Evolutionary conservation across 1,140 invertebrate genomes (phyloP), one percentile per base, ranked within the genome.

Genomic region (Trichonephila inaurata): DNA sequence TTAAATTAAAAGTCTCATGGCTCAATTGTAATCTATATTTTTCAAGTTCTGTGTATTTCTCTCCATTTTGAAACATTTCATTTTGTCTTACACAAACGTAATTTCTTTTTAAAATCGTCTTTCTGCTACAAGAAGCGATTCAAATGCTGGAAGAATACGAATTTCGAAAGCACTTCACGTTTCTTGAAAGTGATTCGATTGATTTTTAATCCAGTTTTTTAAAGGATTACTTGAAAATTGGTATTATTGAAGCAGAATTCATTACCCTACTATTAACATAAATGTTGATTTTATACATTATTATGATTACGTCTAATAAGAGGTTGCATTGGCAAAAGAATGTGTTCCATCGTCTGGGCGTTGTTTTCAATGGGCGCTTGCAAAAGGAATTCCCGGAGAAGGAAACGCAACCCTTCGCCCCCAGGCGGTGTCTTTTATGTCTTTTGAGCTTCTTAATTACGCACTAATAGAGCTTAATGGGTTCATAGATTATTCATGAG

Each of bases 291-390:
- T 6, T n/a, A 24, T 69, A 24, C 24, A 21, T 69, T 69, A 69
- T 69, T 69, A 21, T 69, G 24, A 69, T 69, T 69, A 24, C 66
- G n/a, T 69, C 66, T 69, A 69, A 69, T 69, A 12, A 69, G 66
- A 69, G 66, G 66, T 69, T 69, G 12, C n/a, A 69, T 12, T 69
- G 21, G 0, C 24, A 40, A 40, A 69, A 69, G 24, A 69, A 28
- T 69, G 66, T 69, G 28, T 69, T 69, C 33, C 66, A 2, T 69
- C 66, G 66, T 24, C 66, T 24, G n/a, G 66, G 66, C 66, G 66
- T 24, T 12, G 66, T 24, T n/a, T 66, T n/a, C 6, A 24, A 66
- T 66, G 51, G 51, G 33, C 2, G 33, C 33, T 40, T 40, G 4
- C 33, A 40, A 33, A 33, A 51, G 44, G 44, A 51, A 51, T 51